These are phyloP conservation scores for Oithona nana DNA, from an alignment of 2,888 invertebrate species.

Conservation along the genomic window DNA sequence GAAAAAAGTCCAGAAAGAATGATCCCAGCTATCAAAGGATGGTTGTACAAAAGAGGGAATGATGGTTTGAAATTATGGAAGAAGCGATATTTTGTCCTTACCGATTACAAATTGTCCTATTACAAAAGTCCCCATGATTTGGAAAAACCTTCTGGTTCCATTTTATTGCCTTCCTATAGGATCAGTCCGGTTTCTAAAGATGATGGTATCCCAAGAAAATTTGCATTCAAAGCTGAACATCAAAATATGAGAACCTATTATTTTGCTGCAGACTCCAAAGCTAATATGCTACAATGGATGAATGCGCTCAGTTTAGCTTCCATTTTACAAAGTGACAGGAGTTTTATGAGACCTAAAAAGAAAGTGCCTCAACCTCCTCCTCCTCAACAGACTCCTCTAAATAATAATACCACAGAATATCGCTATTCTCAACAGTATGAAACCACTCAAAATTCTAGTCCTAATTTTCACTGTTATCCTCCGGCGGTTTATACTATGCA, in stretches of 20 bases:
- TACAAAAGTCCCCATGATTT: conserved; percentile 49
- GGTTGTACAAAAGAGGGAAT: conserved; percentile 80
- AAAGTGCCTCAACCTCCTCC: too few relatives aligned
- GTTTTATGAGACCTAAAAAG: conserved; percentile 8
- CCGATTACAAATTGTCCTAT: conserved; percentile 80
- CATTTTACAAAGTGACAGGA: conserved; percentile 41
- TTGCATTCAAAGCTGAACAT: conserved; percentile 80
- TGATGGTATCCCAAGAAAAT: conserved; percentile 50
- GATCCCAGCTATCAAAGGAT: conserved; percentile 67
- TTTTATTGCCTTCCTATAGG: conserved; percentile 71
- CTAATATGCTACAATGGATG: conserved; percentile 73
- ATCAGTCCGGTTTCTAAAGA: conserved; percentile 57
- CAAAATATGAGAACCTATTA: conserved; percentile 85
- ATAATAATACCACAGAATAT: background rate
- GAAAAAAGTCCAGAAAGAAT: too few relatives aligned
- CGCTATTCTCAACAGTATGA: background rate
- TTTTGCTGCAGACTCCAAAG: conserved; percentile 67
- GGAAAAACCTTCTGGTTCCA: conserved; percentile 67
- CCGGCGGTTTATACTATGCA: background rate
- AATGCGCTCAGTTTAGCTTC: conserved; percentile 69
- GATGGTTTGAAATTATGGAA: conserved; percentile 85
- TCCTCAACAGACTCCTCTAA: too few relatives aligned
- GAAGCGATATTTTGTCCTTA: conserved; percentile 80
- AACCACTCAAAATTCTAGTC: background rate
- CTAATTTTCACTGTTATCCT: background rate